Percentiles rank a stretch among this genome's conserved stretches.
phyloP scores from a whole-genome alignment of 2,113 vertebrate species.

The Poeciliopsis prolifica region DNA sequence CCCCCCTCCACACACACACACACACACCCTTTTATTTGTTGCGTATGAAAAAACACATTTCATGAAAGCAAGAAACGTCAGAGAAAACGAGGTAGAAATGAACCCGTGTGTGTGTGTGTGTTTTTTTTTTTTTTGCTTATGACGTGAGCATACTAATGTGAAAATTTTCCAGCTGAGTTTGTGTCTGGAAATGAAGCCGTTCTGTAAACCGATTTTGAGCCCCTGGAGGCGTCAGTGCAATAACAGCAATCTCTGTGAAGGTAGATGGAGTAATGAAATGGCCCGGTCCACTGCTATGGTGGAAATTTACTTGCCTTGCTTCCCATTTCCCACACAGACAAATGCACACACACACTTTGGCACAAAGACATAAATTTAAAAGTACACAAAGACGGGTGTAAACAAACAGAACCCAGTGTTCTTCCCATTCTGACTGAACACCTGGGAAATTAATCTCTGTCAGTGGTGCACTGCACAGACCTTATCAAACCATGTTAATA shows the following conservation, averaged over 20 bases:
- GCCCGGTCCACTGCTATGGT: not conserved
- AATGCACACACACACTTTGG: not conserved
- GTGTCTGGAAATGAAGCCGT: constrained; percentile 42
- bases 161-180: constrained; percentile 40
- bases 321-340: not conserved
- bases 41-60: not conserved
- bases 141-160: constrained; percentile 26
- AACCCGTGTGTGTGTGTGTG: not conserved
- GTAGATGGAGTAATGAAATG: constrained; percentile 20
- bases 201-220: constrained; percentile 12
- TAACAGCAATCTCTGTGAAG: constrained; percentile 9
- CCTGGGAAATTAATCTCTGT: constrained; percentile 30
- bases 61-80: not conserved
- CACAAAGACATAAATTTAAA: not conserved
- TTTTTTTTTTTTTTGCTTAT: not conserved
- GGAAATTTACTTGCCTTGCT: constrained; percentile 43
- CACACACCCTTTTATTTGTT: too few relatives aligned
- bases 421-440: not conserved
- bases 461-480: not conserved
- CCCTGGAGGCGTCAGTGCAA: not conserved
- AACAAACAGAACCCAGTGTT: constrained; percentile 19
- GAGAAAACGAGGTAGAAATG: not conserved
- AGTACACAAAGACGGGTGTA: not conserved
- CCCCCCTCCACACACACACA: too few relatives aligned
- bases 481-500: not conserved